Evolutionary conservation across 2,113 vertebrate genomes (phyloP).

Genomic region (Ondatra zibethicus): DNA sequence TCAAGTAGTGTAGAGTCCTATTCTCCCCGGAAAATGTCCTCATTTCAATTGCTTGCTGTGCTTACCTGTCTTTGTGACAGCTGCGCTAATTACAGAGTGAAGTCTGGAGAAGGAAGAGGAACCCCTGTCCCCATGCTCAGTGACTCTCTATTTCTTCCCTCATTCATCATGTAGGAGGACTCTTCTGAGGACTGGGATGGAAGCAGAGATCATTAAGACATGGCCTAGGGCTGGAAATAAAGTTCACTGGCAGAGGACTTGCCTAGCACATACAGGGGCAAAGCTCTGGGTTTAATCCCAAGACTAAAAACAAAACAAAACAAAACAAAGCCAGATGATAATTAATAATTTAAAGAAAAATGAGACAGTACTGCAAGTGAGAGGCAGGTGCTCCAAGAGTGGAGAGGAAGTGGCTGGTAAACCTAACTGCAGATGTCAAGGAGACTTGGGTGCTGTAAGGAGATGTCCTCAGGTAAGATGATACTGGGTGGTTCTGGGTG

Average conservation of each 20-base stretch:
- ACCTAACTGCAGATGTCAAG: background rate
- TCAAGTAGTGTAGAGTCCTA: background rate
- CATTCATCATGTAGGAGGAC: background rate
- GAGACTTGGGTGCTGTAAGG: background rate
- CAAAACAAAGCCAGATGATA: background rate
- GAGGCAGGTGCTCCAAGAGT: rapidly evolving
- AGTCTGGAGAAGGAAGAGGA: background rate
- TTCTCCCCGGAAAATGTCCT: conserved; percentile 36
- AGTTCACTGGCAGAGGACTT: background rate
- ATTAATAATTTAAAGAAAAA: background rate
- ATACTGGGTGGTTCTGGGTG: background rate
- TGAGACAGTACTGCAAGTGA: background rate
- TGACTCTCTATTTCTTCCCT: background rate
- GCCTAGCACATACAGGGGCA: background rate
- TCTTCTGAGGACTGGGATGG: background rate
- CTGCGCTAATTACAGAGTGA: background rate
- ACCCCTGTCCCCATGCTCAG: background rate
- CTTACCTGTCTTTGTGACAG: background rate
- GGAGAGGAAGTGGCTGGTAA: background rate
- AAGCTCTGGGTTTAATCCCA: background rate
- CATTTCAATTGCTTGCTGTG: background rate
- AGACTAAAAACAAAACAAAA: background rate
- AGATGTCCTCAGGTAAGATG: background rate
- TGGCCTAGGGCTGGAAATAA: background rate
- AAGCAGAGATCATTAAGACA: background rate